phyloP scores from a whole-genome alignment of 2,113 vertebrate species.

The Cheilinus undulatus region DNA sequence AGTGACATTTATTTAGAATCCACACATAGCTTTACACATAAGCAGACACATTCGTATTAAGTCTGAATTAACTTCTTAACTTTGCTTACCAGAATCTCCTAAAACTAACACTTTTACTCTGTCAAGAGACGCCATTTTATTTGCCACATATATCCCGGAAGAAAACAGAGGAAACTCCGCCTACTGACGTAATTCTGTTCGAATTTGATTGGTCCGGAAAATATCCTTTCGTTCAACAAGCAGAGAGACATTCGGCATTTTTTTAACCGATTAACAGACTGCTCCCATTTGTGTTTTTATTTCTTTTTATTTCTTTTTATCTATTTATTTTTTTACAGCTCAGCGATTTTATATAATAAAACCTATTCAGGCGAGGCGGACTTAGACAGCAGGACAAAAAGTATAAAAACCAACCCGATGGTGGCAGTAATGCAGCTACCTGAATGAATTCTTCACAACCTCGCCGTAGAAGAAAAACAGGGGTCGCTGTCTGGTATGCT shows the following conservation, averaged over 20 bases:
- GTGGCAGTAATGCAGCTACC: neutral
- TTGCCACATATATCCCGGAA: slow-evolving; percentile 53
- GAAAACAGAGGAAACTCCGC: slow-evolving; percentile 24
- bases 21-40: neutral
- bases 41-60: neutral
- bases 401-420: neutral
- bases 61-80: neutral
- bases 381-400: neutral
- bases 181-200: accelerated
- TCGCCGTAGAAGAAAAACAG: slow-evolving; percentile 11
- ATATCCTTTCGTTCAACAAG: accelerated
- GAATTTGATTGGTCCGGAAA: slow-evolving; percentile 38
- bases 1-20: neutral
- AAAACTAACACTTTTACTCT: slow-evolving; percentile 95
- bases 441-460: neutral
- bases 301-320: too few species aligned
- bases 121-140: slow-evolving; percentile 93
- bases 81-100: slow-evolving; percentile 94
- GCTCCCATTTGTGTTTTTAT: slow-evolving; percentile 51
- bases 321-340: too few species aligned
- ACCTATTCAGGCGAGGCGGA: neutral
- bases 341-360: neutral
- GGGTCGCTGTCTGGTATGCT: slow-evolving; percentile 20
- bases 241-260: slow-evolving; percentile 2
- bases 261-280: neutral